These are phyloP conservation scores for Elachura formosa DNA, from an alignment of 2,113 vertebrate species.

Conservation along the genomic window DNA sequence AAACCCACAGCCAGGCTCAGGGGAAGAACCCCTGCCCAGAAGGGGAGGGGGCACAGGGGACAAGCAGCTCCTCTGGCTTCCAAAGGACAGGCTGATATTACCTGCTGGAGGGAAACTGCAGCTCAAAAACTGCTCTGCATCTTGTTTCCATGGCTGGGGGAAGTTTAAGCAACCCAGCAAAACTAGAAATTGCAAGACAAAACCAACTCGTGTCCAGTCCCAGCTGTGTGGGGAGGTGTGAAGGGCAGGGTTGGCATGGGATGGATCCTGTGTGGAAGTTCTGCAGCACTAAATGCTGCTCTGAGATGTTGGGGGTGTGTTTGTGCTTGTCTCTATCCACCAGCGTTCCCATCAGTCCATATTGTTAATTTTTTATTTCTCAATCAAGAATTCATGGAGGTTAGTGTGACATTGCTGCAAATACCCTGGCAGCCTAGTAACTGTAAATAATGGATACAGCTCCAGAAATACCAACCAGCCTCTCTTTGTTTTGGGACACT, in stretches of 20 bases:
- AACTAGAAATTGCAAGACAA: background rate
- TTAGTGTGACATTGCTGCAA: conserved; percentile 42
- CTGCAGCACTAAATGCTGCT: background rate
- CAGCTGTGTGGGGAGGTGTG: background rate
- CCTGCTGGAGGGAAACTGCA: background rate
- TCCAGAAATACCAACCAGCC: background rate
- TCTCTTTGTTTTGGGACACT: background rate
- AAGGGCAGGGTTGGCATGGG: background rate
- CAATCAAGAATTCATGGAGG: conserved; percentile 45
- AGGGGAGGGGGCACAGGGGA: background rate
- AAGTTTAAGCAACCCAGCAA: background rate
- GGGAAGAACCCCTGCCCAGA: background rate
- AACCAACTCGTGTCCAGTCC: background rate
- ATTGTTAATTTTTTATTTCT: conserved; percentile 60
- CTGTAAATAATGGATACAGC: background rate
- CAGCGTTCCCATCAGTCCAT: conserved; percentile 1
- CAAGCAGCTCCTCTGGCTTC: background rate
- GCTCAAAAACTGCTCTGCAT: background rate
- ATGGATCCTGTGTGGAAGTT: background rate
- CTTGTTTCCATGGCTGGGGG: background rate
- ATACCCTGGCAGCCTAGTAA: background rate
- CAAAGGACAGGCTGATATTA: background rate
- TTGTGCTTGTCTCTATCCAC: background rate
- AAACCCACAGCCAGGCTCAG: background rate
- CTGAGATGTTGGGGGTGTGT: background rate